A percentile compares a stretch with the other conserved stretches of the same genome.
These are phyloP conservation scores for Falco novaeseelandiae DNA, from an alignment of 2,797 vertebrate species.

Conservation along the genomic window DNA sequence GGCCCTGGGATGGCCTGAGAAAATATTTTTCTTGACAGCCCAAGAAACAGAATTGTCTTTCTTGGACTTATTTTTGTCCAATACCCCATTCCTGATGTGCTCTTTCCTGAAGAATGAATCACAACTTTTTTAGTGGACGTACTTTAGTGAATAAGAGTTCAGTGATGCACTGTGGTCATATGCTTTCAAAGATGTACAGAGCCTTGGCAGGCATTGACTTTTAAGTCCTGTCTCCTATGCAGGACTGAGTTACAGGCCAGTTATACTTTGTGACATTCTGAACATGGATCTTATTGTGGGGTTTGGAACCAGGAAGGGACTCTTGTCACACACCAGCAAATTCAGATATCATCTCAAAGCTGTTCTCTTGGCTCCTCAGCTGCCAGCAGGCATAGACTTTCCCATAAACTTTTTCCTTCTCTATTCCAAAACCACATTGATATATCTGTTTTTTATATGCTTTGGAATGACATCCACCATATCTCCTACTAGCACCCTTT, in stretches of 20 bases:
- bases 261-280: background rate
- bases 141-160: background rate
- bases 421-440: background rate
- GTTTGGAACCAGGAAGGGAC: background rate
- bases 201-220: background rate
- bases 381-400: background rate
- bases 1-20: background rate
- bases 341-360: background rate
- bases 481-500: background rate
- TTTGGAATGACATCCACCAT: background rate
- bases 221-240: background rate
- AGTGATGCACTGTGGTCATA: background rate
- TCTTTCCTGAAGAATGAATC: background rate
- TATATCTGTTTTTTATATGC: background rate
- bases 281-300: background rate
- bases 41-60: background rate
- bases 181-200: background rate
- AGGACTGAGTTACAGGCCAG: background rate
- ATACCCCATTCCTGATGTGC: background rate
- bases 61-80: background rate
- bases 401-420: background rate
- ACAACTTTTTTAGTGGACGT: background rate
- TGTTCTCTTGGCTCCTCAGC: background rate
- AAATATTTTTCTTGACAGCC: background rate
- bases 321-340: background rate